Base-by-base conservation (phyloP, 2,113 vertebrate species). In the Maccullochella peelii region DNA sequence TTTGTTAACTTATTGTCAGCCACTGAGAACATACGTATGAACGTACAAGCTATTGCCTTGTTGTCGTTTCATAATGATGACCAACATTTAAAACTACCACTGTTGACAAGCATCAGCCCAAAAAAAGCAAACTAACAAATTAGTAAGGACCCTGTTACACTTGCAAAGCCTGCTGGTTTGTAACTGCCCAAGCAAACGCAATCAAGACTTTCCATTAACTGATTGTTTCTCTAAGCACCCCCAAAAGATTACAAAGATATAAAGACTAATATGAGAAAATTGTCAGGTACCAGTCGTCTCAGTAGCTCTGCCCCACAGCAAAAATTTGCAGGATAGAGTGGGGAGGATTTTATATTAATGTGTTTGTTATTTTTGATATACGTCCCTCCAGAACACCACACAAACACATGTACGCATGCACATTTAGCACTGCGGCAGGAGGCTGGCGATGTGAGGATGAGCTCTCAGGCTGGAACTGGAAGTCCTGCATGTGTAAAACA, bases 181-280 rank as follows among this genome's bases (percentile, higher is more conserved):
- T 42, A 75, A 65, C 25, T 69, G 49, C 44, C 49, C 23, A 42
- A 62, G 16, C 33, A 61, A 74, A 70, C 42, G 40, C 15, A 76
- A 75, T 49, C 55, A 59, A 66, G 27, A 67, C 49, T 75, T 66
- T 61, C 68, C 55, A 78, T 25, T 40, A 58, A 62, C 38, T n/a
- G 54, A 76, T 77, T n/a, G 67, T 80, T 77, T 66, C 71, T 72
- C 70, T 42, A 59, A 73, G 15, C 11, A n/a, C n/a, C 14, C 30
- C 27, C 8, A 57, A 38, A 38, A 83, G 82, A 77, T 80, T 62
- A 63, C 9, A 20, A 77, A 86, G 54, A 82, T 50, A 70, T 23
- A 18, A 55, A 57, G 33, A 63, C 5, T 54, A 73, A 40, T 42
- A 49, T 84, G 25, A 62, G 47, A 54, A 77, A 78, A 66, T 67